Evolutionary conservation across 2,113 vertebrate species (phyloP).

Genomic region (Lepus americanus): DNA sequence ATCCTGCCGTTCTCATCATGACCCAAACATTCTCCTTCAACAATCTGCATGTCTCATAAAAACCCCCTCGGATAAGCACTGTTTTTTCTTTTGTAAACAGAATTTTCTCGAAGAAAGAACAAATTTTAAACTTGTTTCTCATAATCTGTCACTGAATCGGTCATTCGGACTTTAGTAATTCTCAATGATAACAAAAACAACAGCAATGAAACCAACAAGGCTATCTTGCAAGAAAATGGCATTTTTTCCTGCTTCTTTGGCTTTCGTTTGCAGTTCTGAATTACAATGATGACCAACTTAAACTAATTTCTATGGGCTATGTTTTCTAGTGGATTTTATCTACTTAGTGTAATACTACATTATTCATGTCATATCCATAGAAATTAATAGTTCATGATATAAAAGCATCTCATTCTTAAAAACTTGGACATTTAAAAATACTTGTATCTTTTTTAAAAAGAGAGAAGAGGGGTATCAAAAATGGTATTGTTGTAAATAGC

Average conservation of each 20-base stretch:
- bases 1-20: not conserved
- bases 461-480: not conserved
- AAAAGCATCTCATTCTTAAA: conserved; percentile 32
- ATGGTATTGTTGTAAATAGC: not conserved
- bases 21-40: not conserved
- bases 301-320: not conserved
- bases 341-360: not conserved
- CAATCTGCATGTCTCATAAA: not conserved
- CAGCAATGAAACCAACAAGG: not conserved
- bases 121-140: conserved; percentile 8
- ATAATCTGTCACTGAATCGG: not conserved
- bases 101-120: conserved; percentile 44
- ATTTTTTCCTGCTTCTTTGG: not conserved
- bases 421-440: conserved; percentile 24
- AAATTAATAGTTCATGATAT: not conserved
- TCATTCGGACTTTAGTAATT: not conserved
- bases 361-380: not conserved
- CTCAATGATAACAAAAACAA: not conserved
- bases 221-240: not conserved
- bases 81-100: not conserved
- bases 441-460: not conserved
- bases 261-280: not conserved
- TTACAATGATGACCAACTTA: not conserved
- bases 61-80: not conserved
- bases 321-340: not conserved